Conservation (phyloP, 2,113 vertebrate species). For the Astur gentilis region DNA sequence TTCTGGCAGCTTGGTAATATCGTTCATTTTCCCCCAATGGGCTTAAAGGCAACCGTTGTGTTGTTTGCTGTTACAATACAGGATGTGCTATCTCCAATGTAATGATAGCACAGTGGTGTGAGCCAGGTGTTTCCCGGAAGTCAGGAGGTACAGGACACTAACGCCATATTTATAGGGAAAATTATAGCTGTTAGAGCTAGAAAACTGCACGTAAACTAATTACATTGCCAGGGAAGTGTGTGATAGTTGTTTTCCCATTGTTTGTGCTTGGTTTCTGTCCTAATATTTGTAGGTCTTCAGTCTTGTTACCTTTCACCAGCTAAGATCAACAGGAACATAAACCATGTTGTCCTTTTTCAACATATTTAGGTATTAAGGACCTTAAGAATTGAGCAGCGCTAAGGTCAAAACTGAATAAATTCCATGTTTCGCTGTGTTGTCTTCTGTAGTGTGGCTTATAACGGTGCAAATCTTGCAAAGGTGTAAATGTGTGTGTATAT, state of each 20-base stretch:
- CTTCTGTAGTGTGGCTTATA: background rate
- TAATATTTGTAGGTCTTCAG: background rate
- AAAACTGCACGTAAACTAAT: background rate
- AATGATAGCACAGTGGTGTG: background rate
- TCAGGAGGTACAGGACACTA: conserved; percentile 6
- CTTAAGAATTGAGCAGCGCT: background rate
- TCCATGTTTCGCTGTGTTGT: background rate
- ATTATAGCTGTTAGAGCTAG: background rate
- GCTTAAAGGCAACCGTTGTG: background rate
- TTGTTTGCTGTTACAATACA: conserved; percentile 51
- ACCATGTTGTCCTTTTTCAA: background rate
- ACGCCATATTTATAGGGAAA: background rate
- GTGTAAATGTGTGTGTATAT: background rate
- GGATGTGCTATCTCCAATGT: conserved; percentile 47
- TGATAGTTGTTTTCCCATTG: conserved; percentile 11
- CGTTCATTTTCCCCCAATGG: background rate
- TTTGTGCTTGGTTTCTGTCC: background rate
- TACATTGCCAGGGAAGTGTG: background rate
- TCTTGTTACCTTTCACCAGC: background rate
- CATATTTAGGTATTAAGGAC: background rate
- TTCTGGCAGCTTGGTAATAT: background rate
- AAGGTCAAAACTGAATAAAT: background rate
- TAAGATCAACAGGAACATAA: background rate
- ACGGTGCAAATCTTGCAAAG: background rate
- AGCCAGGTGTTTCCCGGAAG: conserved; percentile 75